Evolutionary conservation across 2,888 invertebrate species (phyloP).

Genomic region (Sarcophaga carnaria): DNA sequence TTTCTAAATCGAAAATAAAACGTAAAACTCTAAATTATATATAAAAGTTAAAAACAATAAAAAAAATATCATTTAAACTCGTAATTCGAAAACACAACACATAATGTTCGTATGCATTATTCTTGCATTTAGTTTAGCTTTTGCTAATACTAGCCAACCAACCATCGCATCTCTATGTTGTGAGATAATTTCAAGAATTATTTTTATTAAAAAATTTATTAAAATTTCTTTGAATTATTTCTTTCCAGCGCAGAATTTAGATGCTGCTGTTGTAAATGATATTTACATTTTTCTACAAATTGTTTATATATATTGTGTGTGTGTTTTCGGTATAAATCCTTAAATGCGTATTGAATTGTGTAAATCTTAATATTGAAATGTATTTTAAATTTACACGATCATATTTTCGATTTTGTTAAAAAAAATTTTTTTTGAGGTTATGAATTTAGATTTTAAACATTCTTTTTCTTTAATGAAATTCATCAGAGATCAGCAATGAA

Average conservation of each 20-base stretch:
- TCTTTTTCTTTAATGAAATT: too few species aligned
- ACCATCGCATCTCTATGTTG: too few species aligned
- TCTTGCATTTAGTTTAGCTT: background rate
- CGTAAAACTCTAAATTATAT: background rate
- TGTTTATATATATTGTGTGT: constrained; percentile 6
- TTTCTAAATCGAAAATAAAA: background rate
- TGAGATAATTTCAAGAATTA: too few species aligned
- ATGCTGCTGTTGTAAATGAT: constrained; percentile 49
- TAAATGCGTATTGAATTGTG: constrained; percentile 27
- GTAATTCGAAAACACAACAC: background rate
- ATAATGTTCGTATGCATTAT: background rate
- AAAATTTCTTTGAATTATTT: constrained; percentile 34
- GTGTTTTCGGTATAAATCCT: constrained; percentile 29
- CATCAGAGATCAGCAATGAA: too few species aligned
- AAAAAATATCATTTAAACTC: background rate
- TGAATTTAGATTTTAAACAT: background rate
- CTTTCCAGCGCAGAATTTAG: constrained; percentile 55
- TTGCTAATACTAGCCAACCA: background rate
- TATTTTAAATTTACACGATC: background rate
- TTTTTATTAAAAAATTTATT: background rate
- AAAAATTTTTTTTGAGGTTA: background rate
- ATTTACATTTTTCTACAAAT: constrained; percentile 35
- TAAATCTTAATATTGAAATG: background rate
- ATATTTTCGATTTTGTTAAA: background rate
- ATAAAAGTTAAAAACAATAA: too few species aligned